Base-by-base conservation (phyloP, 2,888 invertebrate genomes). In the Diadromus collaris region DNA sequence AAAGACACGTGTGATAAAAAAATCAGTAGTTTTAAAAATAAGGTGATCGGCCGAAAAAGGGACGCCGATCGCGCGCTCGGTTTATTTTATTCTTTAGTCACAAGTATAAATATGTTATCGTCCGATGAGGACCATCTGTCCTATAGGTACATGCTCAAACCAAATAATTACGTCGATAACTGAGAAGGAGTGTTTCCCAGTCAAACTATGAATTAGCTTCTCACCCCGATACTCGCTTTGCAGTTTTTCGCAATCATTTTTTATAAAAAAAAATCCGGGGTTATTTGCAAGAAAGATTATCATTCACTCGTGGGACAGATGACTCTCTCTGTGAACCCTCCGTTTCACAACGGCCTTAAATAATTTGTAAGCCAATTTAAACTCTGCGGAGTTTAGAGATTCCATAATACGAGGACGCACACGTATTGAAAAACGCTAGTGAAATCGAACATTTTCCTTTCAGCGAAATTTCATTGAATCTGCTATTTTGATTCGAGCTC, bases 1-100 rank as follows among this genome's bases (percentile, higher is more conserved):
- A 81, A 79, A 79, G 76, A 76, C 76, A 76, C 76, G 75, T 81
- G 81, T 79, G 81, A 81, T 81, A 76, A 64, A 70, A 67, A 27
- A 61, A 19, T 51, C 68, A 44, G 51, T 79, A 76, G 54, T 19
- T 2, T 13, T 76, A 81, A 67, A 60, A 51, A 69, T 74, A 70
- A 58, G 64, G 63, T 38, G n/a, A 27, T 48, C 44, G 38, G 65
- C 32, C 27, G 54, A 46, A 38, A 32, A 38, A 16, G 48, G 44
- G 41, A 27, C 10, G 44, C 19, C 27, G 34, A 38, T 48, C 29
- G 19, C 48, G 72, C 19, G 19, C n/a, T 56, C 44, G 7, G 2
- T 56, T 41, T 5, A 2, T 41, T 61, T 56, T 74, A 51, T 51
- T 67, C 54, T 44, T 27, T 19, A 6, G 24, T 32, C 7, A 27